Evolutionary conservation across 1,140 invertebrate genomes (phyloP).

Genomic region (Papilio glaucus): DNA sequence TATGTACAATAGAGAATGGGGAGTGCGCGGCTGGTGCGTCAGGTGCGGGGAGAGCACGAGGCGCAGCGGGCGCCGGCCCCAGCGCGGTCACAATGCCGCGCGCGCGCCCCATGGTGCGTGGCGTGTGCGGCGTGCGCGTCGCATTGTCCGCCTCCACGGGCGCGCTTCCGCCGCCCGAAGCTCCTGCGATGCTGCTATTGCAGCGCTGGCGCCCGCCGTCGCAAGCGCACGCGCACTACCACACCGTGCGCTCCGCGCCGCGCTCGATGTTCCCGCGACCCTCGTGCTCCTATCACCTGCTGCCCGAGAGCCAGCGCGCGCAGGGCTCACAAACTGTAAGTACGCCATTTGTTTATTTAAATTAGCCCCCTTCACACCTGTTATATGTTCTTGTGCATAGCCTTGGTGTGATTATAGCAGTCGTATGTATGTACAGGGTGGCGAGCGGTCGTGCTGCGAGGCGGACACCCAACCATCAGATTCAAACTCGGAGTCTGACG

Average conservation of each 20-base stretch:
- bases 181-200: constrained; percentile 46
- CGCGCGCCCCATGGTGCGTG: constrained; percentile 40
- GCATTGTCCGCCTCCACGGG: constrained; percentile 56
- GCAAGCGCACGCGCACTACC: constrained; percentile 39
- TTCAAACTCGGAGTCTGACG: background rate
- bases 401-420: background rate
- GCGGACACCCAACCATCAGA: constrained; percentile 27
- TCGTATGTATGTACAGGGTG: background rate
- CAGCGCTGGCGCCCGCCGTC: constrained; percentile 35
- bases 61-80: constrained; percentile 25
- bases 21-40: background rate
- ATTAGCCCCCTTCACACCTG: background rate
- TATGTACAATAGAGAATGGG: background rate
- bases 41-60: constrained; percentile 20
- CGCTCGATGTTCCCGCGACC: constrained; percentile 32
- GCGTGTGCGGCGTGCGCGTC: constrained; percentile 41
- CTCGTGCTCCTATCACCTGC: constrained; percentile 46
- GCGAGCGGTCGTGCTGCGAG: constrained; percentile 30
- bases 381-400: background rate
- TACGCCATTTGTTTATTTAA: background rate
- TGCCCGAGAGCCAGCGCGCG: constrained; percentile 52
- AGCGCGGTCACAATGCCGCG: constrained; percentile 36
- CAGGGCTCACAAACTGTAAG: constrained; percentile 25
- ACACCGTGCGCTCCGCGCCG: constrained; percentile 30
- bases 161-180: constrained; percentile 40